Conservation (phyloP, 2,113 vertebrate species). For the Syrrhaptes paradoxus region DNA sequence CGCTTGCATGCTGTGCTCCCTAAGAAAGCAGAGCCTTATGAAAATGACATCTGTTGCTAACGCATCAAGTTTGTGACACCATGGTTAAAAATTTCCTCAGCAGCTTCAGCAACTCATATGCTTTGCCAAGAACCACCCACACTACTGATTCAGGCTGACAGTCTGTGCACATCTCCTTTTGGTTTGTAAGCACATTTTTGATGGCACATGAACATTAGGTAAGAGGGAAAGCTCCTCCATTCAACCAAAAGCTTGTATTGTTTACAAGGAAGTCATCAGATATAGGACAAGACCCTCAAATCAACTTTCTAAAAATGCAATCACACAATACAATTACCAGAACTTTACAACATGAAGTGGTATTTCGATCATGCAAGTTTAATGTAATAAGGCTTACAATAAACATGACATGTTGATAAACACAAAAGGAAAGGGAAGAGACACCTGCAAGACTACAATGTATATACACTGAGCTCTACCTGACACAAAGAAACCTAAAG, state of each 20-base stretch:
- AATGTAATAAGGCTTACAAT: not conserved
- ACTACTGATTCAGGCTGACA: not conserved
- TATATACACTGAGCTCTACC: not conserved
- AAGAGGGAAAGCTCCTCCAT: conserved; percentile 6
- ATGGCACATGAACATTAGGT: conserved; percentile 4
- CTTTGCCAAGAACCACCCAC: conserved; percentile 67
- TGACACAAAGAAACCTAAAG: not conserved
- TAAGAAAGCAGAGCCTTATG: conserved; percentile 34
- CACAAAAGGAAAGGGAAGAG: not conserved
- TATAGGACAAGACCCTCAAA: not conserved
- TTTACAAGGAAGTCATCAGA: not conserved
- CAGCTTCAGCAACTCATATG: not conserved
- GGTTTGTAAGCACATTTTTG: conserved; percentile 32
- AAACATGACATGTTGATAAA: not conserved
- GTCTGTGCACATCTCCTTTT: not conserved
- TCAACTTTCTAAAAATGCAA: not conserved
- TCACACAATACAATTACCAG: accelerated
- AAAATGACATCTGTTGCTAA: conserved; percentile 61
- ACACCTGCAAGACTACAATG: not conserved
- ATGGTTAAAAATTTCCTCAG: conserved; percentile 38
- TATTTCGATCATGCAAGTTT: not conserved
- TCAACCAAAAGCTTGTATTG: not conserved
- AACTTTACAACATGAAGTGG: accelerated
- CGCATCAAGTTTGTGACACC: conserved; percentile 50
- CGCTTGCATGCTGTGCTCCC: not conserved